phyloP scores from a whole-genome alignment of 1,140 invertebrate genomes.

The Drosophila oshimai region DNA sequence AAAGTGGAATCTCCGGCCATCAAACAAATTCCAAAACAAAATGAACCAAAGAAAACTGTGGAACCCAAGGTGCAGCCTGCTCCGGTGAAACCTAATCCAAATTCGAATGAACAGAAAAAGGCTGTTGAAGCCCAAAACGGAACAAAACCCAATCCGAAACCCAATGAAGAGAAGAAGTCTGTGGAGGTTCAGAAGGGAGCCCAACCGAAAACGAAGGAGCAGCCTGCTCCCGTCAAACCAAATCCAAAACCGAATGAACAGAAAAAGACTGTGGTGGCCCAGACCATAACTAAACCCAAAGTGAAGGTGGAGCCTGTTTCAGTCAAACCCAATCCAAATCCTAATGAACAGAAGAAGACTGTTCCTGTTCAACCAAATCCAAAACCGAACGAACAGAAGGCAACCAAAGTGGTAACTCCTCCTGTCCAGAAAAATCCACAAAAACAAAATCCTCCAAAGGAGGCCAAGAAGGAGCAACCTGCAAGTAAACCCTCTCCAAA shows the following conservation, averaged over 20 bases:
- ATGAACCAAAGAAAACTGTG: not conserved
- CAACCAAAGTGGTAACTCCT: not conserved
- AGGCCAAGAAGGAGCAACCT: not conserved
- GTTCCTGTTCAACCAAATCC: not conserved
- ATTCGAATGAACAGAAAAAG: not conserved
- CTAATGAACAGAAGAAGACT: not conserved
- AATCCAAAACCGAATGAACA: not conserved
- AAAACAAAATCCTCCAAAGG: not conserved
- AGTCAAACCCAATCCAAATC: constrained; percentile 17
- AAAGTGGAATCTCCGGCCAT: not conserved
- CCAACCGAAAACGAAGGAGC: not conserved
- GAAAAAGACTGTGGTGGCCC: not conserved
- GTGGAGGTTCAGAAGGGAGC: not conserved
- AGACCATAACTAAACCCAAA: not conserved
- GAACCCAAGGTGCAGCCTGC: not conserved
- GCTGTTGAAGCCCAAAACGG: not conserved
- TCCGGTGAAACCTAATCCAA: not conserved
- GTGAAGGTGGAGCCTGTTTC: not conserved
- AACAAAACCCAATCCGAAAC: not conserved
- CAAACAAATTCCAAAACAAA: not conserved
- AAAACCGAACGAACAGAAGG: not conserved
- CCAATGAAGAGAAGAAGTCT: not conserved
- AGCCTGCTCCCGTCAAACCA: not conserved
- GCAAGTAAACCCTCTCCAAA: not conserved
- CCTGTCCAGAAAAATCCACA: not conserved